Evolutionary conservation across 2,113 vertebrate species (phyloP).

Genomic region (Mobula hypostoma): DNA sequence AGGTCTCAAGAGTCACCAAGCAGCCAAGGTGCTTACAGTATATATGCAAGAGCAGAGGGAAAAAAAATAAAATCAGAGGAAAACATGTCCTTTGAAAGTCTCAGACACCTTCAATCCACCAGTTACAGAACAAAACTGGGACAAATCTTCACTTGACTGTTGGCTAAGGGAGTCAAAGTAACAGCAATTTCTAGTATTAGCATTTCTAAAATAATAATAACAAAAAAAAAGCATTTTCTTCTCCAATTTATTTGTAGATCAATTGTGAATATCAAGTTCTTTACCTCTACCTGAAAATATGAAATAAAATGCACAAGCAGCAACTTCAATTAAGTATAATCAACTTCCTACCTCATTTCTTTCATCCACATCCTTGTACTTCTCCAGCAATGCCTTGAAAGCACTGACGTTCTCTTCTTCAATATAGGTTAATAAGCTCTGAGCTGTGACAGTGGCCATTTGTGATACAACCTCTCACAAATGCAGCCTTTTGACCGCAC

Average conservation of each 20-base stretch:
- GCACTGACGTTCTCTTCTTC: constrained; percentile 90
- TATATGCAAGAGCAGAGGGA: background rate
- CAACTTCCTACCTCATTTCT: constrained; percentile 78
- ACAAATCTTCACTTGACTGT: background rate
- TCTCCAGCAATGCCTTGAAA: constrained; percentile 83
- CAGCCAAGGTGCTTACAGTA: background rate
- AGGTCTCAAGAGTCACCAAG: background rate
- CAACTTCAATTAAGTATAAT: background rate
- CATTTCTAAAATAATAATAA: background rate
- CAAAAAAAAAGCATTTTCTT: background rate
- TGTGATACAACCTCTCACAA: background rate
- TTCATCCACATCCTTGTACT: constrained; percentile 88
- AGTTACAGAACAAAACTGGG: background rate
- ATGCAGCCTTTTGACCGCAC: background rate
- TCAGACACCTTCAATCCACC: background rate
- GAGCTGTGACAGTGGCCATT: constrained; percentile 78
- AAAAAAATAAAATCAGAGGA: background rate
- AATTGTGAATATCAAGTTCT: background rate
- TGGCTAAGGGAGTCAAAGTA: background rate
- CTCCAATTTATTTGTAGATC: background rate
- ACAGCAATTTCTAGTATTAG: background rate
- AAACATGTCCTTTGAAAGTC: background rate
- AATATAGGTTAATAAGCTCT: constrained; percentile 82
- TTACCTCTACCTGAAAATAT: background rate
- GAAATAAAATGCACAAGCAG: background rate